Conservation (phyloP, 2,113 vertebrate species). For the Rhinoderma darwinii region DNA sequence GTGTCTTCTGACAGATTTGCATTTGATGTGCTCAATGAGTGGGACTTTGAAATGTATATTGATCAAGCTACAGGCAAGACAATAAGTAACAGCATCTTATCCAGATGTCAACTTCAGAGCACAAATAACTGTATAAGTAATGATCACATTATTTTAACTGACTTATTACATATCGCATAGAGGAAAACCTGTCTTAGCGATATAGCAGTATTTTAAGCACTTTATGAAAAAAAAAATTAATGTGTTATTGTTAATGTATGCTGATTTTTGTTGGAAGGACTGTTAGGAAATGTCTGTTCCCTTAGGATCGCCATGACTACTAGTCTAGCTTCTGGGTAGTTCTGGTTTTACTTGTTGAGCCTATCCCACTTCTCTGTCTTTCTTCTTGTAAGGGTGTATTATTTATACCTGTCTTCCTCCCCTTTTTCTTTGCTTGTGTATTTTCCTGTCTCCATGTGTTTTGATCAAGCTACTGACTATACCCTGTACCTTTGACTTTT, state of each 20-base stretch:
- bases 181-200: background rate
- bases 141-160: background rate
- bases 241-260: background rate
- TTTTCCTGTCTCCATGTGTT: no score
- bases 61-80: constrained; percentile 20
- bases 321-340: no score
- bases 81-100: background rate
- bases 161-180: background rate
- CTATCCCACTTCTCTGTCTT: no score
- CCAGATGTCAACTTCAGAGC: background rate
- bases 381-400: no score
- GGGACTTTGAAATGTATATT: constrained; percentile 42
- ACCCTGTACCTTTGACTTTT: no score
- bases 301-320: no score
- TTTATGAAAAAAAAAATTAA: background rate
- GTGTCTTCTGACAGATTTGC: background rate
- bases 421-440: no score
- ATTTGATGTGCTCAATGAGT: constrained; percentile 13
- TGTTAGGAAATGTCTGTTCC: no score
- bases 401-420: no score
- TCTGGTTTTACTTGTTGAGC: no score
- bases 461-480: no score
- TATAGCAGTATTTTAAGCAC: background rate
- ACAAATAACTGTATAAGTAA: background rate
- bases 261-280: no score